A percentile compares a stretch with the other conserved stretches of the same genome.
These are phyloP conservation scores for Nothocercus julius DNA, from an alignment of 2,113 vertebrate species.

Conservation along the genomic window DNA sequence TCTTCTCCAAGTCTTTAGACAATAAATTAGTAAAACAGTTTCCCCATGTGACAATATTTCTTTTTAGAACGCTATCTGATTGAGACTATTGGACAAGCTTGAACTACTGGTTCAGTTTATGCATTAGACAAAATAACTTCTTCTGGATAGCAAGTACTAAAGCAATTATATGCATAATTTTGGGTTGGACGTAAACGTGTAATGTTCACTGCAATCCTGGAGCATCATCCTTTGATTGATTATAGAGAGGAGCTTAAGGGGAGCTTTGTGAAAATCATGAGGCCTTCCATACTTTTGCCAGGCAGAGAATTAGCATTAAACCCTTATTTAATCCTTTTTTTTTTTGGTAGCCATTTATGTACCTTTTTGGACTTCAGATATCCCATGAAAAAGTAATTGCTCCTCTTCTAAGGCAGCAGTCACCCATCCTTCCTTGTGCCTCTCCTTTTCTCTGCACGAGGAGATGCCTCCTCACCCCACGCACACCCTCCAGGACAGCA, in stretches of 20 bases:
- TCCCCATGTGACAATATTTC: background rate
- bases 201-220: background rate
- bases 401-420: background rate
- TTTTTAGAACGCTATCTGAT: background rate
- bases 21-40: background rate
- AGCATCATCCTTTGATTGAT: background rate
- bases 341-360: background rate
- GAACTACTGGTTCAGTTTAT: background rate
- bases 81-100: background rate
- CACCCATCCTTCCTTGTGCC: background rate
- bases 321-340: background rate
- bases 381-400: background rate
- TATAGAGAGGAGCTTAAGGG: background rate
- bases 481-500: background rate
- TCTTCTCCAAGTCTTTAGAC: background rate
- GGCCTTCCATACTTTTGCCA: background rate
- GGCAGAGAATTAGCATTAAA: background rate
- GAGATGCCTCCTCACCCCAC: slow-evolving; percentile 1
- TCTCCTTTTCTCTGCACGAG: background rate
- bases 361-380: background rate
- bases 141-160: background rate
- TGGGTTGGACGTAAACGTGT: background rate
- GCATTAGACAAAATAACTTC: background rate
- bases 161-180: background rate
- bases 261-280: background rate